Evolutionary conservation across 1,140 invertebrate genomes (phyloP).

Genomic region (Aphidius gifuensis): DNA sequence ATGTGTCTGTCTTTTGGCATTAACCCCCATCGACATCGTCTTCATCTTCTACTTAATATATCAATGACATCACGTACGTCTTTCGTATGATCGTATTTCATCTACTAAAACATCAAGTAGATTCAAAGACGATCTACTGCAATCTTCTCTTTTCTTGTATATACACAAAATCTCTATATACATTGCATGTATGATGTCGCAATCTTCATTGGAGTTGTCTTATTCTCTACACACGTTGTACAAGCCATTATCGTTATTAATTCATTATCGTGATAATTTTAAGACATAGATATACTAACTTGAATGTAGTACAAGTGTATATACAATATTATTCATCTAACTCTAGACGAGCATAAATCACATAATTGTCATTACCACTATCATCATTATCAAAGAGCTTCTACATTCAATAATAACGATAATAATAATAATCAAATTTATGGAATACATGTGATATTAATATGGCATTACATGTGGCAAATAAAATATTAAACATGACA

Average conservation of each 20-base stretch:
- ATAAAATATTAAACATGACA: too few species aligned
- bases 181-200: too few species aligned
- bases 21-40: not conserved
- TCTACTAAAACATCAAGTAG: conserved; percentile 19
- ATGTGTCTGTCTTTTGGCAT: too few species aligned
- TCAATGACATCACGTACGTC: conserved; percentile 22
- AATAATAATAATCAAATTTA: too few species aligned
- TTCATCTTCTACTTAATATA: conserved; percentile 13
- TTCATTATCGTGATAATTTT: conserved; percentile 28
- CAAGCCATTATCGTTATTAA: conserved; percentile 29
- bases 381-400: too few species aligned
- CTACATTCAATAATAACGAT: too few species aligned
- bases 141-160: not conserved
- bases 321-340: not conserved
- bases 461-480: too few species aligned
- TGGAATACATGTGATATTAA: too few species aligned
- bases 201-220: too few species aligned
- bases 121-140: conserved; percentile 16
- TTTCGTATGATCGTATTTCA: conserved; percentile 20
- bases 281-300: not conserved
- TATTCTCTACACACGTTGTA: conserved; percentile 5
- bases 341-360: too few species aligned
- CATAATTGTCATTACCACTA: not conserved
- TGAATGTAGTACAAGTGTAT: too few species aligned
- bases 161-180: not conserved